These are phyloP conservation scores for Entelurus aequoreus DNA, from an alignment of 2,113 vertebrate species.

Conservation along the genomic window DNA sequence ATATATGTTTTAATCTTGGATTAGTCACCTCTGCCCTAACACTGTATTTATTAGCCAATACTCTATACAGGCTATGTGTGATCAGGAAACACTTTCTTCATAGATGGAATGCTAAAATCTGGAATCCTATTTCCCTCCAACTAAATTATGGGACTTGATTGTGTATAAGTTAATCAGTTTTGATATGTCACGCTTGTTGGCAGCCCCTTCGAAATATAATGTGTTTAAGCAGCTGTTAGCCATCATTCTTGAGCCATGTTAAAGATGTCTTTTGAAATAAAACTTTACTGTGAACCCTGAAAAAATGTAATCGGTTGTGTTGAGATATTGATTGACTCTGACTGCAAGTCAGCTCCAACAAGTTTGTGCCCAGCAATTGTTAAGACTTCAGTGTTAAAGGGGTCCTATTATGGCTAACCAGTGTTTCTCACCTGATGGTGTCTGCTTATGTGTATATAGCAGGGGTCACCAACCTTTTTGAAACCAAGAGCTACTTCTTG, in stretches of 20 bases:
- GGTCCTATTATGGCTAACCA: too few species aligned
- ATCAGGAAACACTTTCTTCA: conserved; percentile 25
- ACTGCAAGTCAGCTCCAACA: neutral
- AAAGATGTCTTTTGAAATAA: neutral
- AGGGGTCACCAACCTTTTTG: too few species aligned
- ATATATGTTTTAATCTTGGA: conserved; percentile 57
- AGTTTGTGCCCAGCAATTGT: neutral
- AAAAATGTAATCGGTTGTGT: neutral
- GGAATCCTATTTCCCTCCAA: neutral
- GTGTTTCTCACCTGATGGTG: too few species aligned
- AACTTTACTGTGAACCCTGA: neutral
- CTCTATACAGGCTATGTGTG: conserved; percentile 2
- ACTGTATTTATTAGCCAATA: conserved; percentile 32
- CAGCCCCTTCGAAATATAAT: neutral
- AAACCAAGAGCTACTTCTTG: too few species aligned
- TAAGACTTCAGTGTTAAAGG: conserved; percentile 1
- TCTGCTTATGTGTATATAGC: too few species aligned
- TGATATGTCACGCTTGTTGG: neutral
- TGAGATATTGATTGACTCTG: neutral
- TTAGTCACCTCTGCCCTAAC: conserved; percentile 44
- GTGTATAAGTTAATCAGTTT: conserved; percentile 4
- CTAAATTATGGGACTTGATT: conserved; percentile 1
- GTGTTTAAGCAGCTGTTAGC: neutral
- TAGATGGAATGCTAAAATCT: neutral
- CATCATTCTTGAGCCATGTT: too few species aligned